Base-by-base conservation (phyloP, 1,140 invertebrate genomes). In the Meloidogyne exigua region DNA sequence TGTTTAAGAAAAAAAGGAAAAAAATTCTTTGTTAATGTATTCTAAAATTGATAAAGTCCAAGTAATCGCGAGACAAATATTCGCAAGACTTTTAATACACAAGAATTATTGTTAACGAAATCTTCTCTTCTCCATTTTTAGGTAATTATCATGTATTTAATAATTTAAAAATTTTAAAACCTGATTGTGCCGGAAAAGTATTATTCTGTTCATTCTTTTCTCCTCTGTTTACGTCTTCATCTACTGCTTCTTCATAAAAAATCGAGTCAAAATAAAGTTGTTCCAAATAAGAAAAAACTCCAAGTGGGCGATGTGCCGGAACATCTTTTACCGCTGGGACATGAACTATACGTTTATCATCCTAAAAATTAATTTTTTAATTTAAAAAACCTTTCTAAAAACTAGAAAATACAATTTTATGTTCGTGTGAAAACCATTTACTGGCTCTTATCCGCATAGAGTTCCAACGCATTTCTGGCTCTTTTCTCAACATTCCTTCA, bases 391-490 rank as follows among this genome's bases (percentile, higher is more conserved):
- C 36, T 32, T 7, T 36, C 13, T 26, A 15, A 18, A 42, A 73
- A 32, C 25, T 28, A 9, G 25, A n/a, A n/a, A 74, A 23, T 12
- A 71, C 39, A 76, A 25, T 68, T 13, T 71, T 21, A n/a, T 44
- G 26, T 12, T 68, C 21, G 1, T 49, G 28, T 12, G 23, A 25
- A 23, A 78, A 75, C 78, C 80, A 81, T 68, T 81, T 62, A 36
- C 57, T 23, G 18, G 44, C 62, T 15, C 80, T 42, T 44, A 82
- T 79, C 23, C 44, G 62, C 7, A 63, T n/a, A 13, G 68, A 44
- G 44, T 81, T 80, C 82, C 82, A 81, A 18, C 80, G 68, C 18
- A 63, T 70, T 13, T 77, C 76, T 49, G 81, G 82, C 57, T 82
- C 36, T 63, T 82, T 82, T 25, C 80, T 44, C 23, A 82, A 67